Percentiles rank a stretch among this genome's conserved stretches.
Conservation (phyloP, 1,140 invertebrate species). For the Scaptomyza hsui region DNA sequence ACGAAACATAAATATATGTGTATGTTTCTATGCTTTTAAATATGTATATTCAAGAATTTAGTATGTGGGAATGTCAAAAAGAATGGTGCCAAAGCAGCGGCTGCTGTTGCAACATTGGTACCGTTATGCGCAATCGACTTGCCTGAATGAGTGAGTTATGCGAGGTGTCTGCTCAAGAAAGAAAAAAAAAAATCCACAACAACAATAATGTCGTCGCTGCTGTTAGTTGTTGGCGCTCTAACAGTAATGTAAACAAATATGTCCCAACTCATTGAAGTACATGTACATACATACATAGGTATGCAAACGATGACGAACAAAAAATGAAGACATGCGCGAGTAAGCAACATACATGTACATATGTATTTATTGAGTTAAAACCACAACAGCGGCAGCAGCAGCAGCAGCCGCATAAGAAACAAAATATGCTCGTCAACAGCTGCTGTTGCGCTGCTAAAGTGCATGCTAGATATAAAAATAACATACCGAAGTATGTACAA, state of each 20-base stretch:
- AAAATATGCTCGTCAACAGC: background rate
- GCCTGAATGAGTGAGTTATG: constrained; percentile 1
- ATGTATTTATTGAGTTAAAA: constrained; percentile 14
- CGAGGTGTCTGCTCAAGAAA: background rate
- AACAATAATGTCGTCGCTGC: constrained; percentile 5
- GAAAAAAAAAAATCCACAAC: constrained; percentile 5
- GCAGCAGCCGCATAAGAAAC: too few relatives aligned
- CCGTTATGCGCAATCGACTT: constrained; percentile 55
- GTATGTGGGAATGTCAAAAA: constrained; percentile 26
- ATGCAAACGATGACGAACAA: constrained; percentile 3
- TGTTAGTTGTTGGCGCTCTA: constrained; percentile 20
- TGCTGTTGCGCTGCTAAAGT: background rate
- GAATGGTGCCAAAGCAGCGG: constrained; percentile 29
- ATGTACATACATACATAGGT: constrained; percentile 15
- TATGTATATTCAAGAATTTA: constrained; percentile 2
- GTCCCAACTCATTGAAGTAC: background rate
- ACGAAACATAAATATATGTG: constrained; percentile 51
- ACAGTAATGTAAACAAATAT: constrained; percentile 60
- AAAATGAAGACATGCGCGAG: constrained; percentile 1
- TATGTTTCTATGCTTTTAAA: constrained; percentile 26
- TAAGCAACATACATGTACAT: background rate
- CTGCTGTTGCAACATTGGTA: constrained; percentile 27
- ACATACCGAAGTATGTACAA: constrained; percentile 6
- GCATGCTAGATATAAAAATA: constrained; percentile 24
- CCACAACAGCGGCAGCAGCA: background rate